phyloP scores from a whole-genome alignment of 2,113 vertebrate genomes.

The Prionailurus bengalensis region DNA sequence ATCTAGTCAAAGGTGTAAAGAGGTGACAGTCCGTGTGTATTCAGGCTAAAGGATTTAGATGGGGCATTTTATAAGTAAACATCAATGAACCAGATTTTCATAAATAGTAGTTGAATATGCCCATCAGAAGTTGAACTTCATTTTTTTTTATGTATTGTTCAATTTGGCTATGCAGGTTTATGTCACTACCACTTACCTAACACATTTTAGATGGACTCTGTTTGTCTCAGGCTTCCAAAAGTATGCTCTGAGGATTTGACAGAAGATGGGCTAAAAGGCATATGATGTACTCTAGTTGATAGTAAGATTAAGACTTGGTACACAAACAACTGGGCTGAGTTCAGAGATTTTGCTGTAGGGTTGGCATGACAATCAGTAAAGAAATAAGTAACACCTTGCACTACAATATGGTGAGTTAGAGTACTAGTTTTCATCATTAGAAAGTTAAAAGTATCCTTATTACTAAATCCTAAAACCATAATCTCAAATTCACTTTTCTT shows the following conservation, averaged over 20 bases:
- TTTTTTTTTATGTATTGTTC: neutral
- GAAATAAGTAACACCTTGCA: neutral
- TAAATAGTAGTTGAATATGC: conserved; percentile 14
- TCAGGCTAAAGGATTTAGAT: conserved; percentile 5
- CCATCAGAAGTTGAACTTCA: neutral
- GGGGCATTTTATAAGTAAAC: conserved; percentile 13
- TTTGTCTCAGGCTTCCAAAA: neutral
- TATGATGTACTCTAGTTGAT: neutral
- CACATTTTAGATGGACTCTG: neutral
- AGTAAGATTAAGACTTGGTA: neutral
- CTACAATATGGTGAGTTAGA: neutral
- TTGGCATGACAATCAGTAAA: neutral
- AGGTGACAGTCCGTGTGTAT: neutral
- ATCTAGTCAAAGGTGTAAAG: conserved; percentile 41
- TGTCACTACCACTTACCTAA: neutral
- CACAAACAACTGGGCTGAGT: neutral
- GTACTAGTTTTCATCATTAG: neutral
- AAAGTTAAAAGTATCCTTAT: neutral
- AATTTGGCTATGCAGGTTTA: neutral
- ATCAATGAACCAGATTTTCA: neutral
- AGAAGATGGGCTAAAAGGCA: neutral
- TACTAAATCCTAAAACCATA: neutral
- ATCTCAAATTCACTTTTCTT: neutral
- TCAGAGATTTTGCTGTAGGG: neutral
- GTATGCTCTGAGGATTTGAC: neutral